These are phyloP conservation scores for Todus mexicanus DNA, from an alignment of 2,797 vertebrate species.

Conservation along the genomic window DNA sequence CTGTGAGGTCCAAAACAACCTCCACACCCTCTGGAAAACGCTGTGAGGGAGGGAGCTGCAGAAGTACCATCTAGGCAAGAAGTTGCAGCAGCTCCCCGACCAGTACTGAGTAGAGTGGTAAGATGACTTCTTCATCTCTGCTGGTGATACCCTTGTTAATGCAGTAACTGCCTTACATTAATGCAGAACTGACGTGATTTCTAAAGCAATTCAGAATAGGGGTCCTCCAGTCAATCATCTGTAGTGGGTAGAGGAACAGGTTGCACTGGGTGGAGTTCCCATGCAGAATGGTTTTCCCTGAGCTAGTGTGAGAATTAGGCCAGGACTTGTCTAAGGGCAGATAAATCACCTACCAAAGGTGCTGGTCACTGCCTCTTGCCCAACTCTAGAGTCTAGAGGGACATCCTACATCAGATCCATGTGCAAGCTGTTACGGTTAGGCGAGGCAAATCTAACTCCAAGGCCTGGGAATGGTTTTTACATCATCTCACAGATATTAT, in stretches of 20 bases:
- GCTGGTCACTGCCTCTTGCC: not conserved
- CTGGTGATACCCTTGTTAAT: no score
- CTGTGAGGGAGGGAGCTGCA: not conserved
- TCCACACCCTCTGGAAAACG: not conserved
- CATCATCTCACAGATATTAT: not conserved
- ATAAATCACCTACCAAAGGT: not conserved
- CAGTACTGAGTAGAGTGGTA: no score
- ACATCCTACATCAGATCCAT: not conserved
- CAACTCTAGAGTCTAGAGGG: no score
- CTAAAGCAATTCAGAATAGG: not conserved
- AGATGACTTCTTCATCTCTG: no score
- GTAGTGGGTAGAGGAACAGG: not conserved
- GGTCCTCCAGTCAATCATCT: not conserved
- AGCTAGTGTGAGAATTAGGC: not conserved
- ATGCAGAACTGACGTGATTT: not conserved
- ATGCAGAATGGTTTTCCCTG: not conserved
- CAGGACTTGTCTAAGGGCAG: not conserved
- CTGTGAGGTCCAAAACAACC: not conserved
- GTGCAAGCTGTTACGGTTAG: not conserved
- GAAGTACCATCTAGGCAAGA: not conserved
- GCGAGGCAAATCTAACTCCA: not conserved
- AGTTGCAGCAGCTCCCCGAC: not conserved
- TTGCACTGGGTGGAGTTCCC: not conserved
- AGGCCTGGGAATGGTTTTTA: not conserved
- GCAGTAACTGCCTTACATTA: no score